A percentile compares a stretch with the other conserved stretches of the same genome.
These are phyloP conservation scores for Oryctes rhinoceros DNA, from an alignment of 1,140 invertebrate genomes.

Conservation along the genomic window DNA sequence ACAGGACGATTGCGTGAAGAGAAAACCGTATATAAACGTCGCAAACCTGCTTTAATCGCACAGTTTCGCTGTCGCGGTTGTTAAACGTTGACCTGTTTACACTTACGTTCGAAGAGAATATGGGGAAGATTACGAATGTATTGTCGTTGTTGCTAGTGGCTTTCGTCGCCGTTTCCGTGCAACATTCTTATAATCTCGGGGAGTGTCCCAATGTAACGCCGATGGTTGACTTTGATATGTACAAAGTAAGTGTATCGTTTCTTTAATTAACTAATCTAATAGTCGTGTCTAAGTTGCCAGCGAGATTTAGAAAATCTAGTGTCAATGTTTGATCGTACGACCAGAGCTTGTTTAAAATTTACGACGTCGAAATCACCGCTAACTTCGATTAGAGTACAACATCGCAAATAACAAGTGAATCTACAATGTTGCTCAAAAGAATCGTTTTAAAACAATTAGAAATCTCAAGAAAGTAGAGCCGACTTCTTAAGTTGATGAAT, in stretches of 20 bases:
- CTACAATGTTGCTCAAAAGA: too few species aligned
- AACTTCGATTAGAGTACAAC: too few species aligned
- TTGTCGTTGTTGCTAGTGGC: background rate
- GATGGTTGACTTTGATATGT: conserved; percentile 75
- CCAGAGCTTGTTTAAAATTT: too few species aligned
- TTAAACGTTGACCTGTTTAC: background rate
- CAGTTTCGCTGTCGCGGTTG: background rate
- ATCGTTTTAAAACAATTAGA: too few species aligned
- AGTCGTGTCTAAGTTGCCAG: too few species aligned
- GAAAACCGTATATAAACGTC: background rate
- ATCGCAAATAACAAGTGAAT: too few species aligned
- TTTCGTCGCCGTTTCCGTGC: background rate
- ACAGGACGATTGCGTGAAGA: background rate
- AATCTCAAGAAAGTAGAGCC: too few species aligned
- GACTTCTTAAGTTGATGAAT: too few species aligned
- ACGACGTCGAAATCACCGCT: too few species aligned
- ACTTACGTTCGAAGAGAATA: background rate
- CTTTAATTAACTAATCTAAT: background rate
- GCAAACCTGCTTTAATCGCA: background rate
- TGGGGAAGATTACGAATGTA: background rate
- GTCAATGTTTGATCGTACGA: too few species aligned
- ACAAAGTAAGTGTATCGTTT: conserved; percentile 65
- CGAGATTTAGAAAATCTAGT: too few species aligned
- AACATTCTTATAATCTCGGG: conserved; percentile 77
- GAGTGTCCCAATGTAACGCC: conserved; percentile 77